Conservation (phyloP, 1,140 invertebrate genomes). For the Dendrolimus kikuchii region DNA sequence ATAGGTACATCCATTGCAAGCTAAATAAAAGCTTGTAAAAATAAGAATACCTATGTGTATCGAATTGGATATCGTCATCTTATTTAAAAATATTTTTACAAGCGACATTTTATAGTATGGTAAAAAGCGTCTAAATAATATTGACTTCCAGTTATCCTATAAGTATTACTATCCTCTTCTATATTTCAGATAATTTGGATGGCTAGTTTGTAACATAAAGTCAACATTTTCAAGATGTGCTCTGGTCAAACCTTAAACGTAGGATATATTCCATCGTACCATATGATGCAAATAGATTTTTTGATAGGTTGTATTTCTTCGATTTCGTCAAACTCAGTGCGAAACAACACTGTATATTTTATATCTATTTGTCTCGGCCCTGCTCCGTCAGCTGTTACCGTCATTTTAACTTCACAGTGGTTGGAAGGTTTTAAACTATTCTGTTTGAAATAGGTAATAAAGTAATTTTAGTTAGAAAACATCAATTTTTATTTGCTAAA, state of each 20-base stretch:
- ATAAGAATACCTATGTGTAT: too few relatives aligned
- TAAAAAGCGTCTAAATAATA: too few relatives aligned
- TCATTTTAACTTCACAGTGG: constrained; percentile 41
- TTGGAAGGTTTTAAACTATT: constrained; percentile 54
- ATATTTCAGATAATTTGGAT: too few relatives aligned
- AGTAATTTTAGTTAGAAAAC: not conserved
- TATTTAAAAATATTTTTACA: too few relatives aligned
- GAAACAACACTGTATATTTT: constrained; percentile 48
- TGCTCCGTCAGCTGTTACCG: constrained; percentile 41
- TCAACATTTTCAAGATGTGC: too few relatives aligned
- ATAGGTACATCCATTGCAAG: too few relatives aligned
- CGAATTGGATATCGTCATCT: too few relatives aligned
- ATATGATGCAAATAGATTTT: constrained; percentile 52
- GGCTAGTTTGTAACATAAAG: too few relatives aligned
- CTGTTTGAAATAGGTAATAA: constrained; percentile 20
- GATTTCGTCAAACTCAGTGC: constrained; percentile 46
- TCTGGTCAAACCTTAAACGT: constrained; percentile 43
- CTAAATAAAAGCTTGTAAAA: too few relatives aligned
- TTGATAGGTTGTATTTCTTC: constrained; percentile 50
- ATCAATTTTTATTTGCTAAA: too few relatives aligned
- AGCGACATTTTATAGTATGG: too few relatives aligned
- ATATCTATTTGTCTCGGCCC: constrained; percentile 48
- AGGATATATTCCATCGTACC: constrained; percentile 63
- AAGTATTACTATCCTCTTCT: not conserved
- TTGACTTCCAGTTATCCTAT: not conserved